Evolutionary conservation across 1,140 invertebrate species (phyloP).

Genomic region (Drosophila varians): DNA sequence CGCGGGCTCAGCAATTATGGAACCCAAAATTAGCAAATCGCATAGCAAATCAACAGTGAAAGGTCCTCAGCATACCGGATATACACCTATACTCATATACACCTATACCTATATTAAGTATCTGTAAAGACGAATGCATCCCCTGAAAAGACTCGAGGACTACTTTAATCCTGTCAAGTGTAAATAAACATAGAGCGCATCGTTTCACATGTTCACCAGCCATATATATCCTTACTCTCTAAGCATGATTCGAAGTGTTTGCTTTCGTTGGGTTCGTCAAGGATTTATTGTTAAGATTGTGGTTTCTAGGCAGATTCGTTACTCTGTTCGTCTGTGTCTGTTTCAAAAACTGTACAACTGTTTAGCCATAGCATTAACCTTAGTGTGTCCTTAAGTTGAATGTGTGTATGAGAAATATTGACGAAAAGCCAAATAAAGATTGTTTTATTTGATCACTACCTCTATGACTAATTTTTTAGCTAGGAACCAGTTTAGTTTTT

Average conservation of each 20-base stretch:
- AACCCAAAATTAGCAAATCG: conserved; percentile 52
- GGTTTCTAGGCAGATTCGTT: conserved; percentile 50
- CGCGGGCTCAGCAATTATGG: conserved; percentile 36
- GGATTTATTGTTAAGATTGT: conserved; percentile 51
- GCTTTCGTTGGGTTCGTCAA: conserved; percentile 37
- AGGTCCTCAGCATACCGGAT: conserved; percentile 39
- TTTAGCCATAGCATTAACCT: conserved; percentile 54
- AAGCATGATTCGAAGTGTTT: conserved; percentile 33
- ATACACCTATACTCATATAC: conserved; percentile 44
- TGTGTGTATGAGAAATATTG: conserved; percentile 30
- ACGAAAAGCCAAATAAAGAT: conserved; percentile 68
- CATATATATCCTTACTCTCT: conserved; percentile 32
- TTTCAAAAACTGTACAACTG: conserved; percentile 60
- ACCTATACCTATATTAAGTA: conserved; percentile 51
- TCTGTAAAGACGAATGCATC: conserved; percentile 56
- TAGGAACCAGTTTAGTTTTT: background rate
- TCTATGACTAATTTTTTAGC: background rate
- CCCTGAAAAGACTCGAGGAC: conserved; percentile 8
- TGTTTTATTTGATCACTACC: conserved; percentile 51
- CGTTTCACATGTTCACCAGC: conserved; percentile 15
- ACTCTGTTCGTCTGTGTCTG: conserved; percentile 56
- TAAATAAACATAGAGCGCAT: conserved; percentile 60
- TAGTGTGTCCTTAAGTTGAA: conserved; percentile 48
- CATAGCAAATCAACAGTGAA: conserved; percentile 50
- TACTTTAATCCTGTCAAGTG: conserved; percentile 62